Evolutionary conservation across 2,888 invertebrate genomes (phyloP), one percentile per base, ranked within the genome.

Genomic region (Lasioglossum leucozonium): DNA sequence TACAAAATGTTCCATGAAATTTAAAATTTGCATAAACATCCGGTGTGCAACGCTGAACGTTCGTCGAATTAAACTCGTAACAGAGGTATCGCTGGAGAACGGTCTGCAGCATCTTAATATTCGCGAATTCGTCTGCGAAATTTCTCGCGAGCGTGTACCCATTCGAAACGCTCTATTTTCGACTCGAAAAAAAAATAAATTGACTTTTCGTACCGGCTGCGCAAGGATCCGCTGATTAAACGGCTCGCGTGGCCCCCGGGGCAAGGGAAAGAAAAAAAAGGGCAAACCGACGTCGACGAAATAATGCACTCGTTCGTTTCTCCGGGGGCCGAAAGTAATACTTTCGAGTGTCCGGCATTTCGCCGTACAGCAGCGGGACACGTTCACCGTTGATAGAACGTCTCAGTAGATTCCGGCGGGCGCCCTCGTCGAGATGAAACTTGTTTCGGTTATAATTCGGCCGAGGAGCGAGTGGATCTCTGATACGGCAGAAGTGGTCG

Each of bases 381-480:
- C 16, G 40, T 55, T 4, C 34, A 5, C 6, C 65, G 65, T 67
- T 67, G 71, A 58, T 62, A 81, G 81, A 80, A 76, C 78, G 71
- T 81, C 79, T 65, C 67, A 26, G 75, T 85, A 77, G 62, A 67
- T 71, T 40, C 40, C 40, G 13, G 13, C 11, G 0, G 11, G 13
- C 73, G 72, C 55, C 42, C 79, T 80, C 75, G 67, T 65, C 58
- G 67, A 84, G 79, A 82, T 65, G 85, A 73, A 76, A 77, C 85
- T 78, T 55, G 69, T 77, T 79, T 77, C 77, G 62, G 26, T 58
- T 71, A 81, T 82, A 77, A 82, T 87, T 79, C 77, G 55, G 40
- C 6, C 37, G 67, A 22, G 40, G 30, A 55, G n/a, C n/a, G n/a
- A n/a, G 58, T 58, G 65, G 30, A 55, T 51, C 77, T 79, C 81